These are phyloP conservation scores for Penaeus indicus DNA, from an alignment of 1,140 invertebrate species.

Conservation along the genomic window DNA sequence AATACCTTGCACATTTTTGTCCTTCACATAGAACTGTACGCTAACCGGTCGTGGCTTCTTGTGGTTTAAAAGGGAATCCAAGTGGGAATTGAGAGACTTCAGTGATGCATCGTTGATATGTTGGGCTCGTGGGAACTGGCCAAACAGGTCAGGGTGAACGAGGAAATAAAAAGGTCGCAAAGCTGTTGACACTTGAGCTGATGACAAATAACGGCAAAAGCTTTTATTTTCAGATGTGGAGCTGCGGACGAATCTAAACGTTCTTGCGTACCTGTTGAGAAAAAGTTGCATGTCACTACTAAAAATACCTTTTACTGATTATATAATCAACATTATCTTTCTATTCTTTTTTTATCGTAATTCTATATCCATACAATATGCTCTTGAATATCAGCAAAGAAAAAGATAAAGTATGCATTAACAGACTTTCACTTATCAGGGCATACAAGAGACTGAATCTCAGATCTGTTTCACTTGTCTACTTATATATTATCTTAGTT, in stretches of 20 bases:
- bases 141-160: constrained; percentile 95
- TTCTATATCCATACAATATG: too few relatives aligned
- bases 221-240: neutral
- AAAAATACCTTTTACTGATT: too few relatives aligned
- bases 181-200: constrained; percentile 88
- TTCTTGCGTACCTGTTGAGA: neutral
- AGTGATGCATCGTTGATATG: constrained; percentile 90
- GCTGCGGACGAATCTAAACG: neutral
- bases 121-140: constrained; percentile 82
- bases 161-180: constrained; percentile 94
- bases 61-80: constrained; percentile 73
- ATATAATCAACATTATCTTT: too few relatives aligned
- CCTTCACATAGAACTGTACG: constrained; percentile 62
- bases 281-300: too few relatives aligned
- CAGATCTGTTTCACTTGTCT: too few relatives aligned
- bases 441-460: too few relatives aligned
- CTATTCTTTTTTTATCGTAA: too few relatives aligned
- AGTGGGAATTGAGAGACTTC: constrained; percentile 86
- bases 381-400: too few relatives aligned
- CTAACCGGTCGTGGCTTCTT: constrained; percentile 47
- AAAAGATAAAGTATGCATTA: too few relatives aligned
- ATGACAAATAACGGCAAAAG: constrained; percentile 72
- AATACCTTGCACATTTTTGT: constrained; percentile 54
- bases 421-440: too few relatives aligned
- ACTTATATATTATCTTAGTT: too few relatives aligned